phyloP scores from a whole-genome alignment of 2,888 invertebrate genomes.

The Drosophila koepferae region DNA sequence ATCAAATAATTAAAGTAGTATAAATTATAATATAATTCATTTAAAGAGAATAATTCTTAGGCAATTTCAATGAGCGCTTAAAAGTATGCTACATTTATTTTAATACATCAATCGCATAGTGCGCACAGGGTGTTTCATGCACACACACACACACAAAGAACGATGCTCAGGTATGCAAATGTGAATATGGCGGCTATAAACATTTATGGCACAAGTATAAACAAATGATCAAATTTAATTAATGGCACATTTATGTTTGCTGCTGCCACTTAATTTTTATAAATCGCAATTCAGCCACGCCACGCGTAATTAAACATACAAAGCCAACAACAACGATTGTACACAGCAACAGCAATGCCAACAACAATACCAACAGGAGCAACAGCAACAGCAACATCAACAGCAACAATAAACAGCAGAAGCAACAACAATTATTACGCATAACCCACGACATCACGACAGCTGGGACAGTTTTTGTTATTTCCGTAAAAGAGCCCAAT shows the following conservation, averaged over 20 bases:
- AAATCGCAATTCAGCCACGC: conserved; percentile 50
- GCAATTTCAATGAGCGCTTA: conserved; percentile 15
- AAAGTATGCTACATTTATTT: conserved; percentile 54
- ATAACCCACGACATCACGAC: conserved; percentile 73
- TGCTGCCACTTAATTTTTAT: conserved; percentile 70
- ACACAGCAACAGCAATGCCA: conserved; percentile 32
- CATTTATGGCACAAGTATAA: conserved; percentile 48
- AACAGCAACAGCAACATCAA: conserved; percentile 27
- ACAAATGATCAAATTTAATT: conserved; percentile 71
- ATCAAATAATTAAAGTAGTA: too few relatives aligned
- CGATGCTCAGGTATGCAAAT: conserved; percentile 6
- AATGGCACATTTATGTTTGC: conserved; percentile 57
- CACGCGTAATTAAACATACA: conserved; percentile 64
- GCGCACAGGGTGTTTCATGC: conserved; percentile 31
- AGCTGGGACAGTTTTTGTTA: conserved; percentile 74
- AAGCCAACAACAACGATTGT: conserved; percentile 26
- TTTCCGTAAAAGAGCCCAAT: conserved; percentile 17
- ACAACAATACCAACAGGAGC: not conserved
- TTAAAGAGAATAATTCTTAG: not conserved
- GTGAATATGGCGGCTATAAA: conserved; percentile 17
- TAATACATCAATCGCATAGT: not conserved
- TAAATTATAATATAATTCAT: too few relatives aligned
- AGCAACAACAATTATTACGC: conserved; percentile 60
- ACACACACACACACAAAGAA: conserved; percentile 3
- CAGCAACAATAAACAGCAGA: conserved; percentile 31